Base-by-base conservation (phyloP, 2,113 vertebrate genomes). In the Rhinogobius similis region DNA sequence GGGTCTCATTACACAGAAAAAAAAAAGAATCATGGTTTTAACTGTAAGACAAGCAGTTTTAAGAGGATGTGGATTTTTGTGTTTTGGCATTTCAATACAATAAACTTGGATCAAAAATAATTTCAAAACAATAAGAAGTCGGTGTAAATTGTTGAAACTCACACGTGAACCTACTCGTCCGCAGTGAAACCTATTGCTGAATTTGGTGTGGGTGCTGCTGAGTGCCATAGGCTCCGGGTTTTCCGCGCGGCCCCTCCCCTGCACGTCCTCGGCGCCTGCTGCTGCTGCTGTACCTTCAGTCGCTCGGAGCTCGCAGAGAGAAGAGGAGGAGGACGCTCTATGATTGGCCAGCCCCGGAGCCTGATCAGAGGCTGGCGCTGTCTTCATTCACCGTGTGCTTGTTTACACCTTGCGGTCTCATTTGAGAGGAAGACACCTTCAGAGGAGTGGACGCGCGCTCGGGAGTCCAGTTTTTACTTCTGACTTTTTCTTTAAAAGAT, bases 341-440 rank as follows among this genome's bases (percentile, higher is more conserved):
- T 90, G 92, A 93, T 93, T 93, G 93, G 92, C 86, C 88, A 78
- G 85, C 72, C 82, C 73, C 85, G 78, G 86, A 86, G 85, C 79
- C 86, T 81, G 90, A 85, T 84, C 77, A 75, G 88, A 88, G 86
- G 82, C 82, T 91, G 86, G 86, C 82, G 61, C 69, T 86, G 84
- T 67, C 83, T 69, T 79, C 70, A 75, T 84, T 84, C 77, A 29
- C 81, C 72, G 88, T 87, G 86, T 85, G 78, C 86, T 81, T 92
- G 91, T 93, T 92, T 91, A 92, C 91, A 91, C 88, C 86, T 89
- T 86, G 74, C 77, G 81, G 82, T 79, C 77, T 32, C 77, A 74
- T 74, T 74, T 72, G 38, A 66, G 74, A 65, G 29, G 46, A 29
- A 75, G 75, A 72, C 65, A 36, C 62, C 50, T 48, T 29, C 65